Evolutionary conservation across 92 coral and sea anemone species (phyloP).

Genomic region (Siderastrea siderea): DNA sequence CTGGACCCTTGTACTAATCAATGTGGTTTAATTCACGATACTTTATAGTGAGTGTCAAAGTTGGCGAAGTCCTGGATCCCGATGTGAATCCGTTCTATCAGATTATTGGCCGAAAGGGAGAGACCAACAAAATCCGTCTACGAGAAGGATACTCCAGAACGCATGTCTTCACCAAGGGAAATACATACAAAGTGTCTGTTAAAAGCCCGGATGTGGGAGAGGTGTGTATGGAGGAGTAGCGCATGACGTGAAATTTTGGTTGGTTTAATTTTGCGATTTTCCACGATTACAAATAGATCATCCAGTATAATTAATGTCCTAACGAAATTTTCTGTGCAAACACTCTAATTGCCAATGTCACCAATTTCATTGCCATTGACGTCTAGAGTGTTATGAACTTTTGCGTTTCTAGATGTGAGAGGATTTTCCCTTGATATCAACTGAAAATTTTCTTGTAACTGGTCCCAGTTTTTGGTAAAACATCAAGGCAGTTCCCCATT

Average conservation of each 20-base stretch:
- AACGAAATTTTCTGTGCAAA: neutral
- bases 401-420: too few species aligned
- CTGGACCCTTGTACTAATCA: neutral
- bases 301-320: neutral
- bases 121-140: constrained; percentile 82
- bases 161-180: constrained; percentile 81
- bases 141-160: constrained; percentile 87
- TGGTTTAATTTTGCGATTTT: neutral
- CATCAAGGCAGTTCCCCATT: too few species aligned
- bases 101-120: constrained; percentile 81
- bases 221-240: constrained; percentile 36
- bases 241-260: neutral
- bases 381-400: too few species aligned
- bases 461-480: too few species aligned
- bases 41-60: constrained; percentile 72
- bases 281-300: neutral
- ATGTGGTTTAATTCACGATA: neutral
- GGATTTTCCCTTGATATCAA: too few species aligned
- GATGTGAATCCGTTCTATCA: constrained; percentile 84
- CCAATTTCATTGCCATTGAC: too few species aligned
- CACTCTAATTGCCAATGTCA: too few species aligned
- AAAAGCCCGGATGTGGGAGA: constrained; percentile 87
- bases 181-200: constrained; percentile 83
- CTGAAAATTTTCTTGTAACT: too few species aligned
- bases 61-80: constrained; percentile 87